Conservation (phyloP, 2,797 vertebrate species). For the Microtus californicus region DNA sequence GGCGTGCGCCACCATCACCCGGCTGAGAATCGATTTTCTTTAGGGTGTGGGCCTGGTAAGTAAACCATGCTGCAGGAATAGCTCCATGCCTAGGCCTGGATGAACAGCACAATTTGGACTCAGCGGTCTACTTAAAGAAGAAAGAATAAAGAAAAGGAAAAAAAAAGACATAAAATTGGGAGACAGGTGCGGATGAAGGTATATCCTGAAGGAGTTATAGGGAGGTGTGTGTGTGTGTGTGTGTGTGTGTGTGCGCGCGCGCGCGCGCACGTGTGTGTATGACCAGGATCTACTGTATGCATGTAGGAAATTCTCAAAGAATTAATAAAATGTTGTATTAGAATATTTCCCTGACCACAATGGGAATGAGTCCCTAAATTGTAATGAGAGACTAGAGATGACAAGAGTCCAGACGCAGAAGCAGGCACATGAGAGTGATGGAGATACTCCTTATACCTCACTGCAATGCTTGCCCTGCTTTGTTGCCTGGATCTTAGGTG, state of each 20-base stretch:
- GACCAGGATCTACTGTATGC: neutral
- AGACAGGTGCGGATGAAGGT: neutral
- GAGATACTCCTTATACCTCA: fast-evolving
- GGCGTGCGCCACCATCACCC: too few species aligned
- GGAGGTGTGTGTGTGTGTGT: neutral
- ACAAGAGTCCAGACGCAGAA: neutral
- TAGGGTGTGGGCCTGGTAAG: neutral
- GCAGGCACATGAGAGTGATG: fast-evolving
- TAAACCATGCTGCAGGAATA: neutral
- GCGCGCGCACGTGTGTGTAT: neutral
- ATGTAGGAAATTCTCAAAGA: neutral
- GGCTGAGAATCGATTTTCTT: too few species aligned
- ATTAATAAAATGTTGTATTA: neutral
- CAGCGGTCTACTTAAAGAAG: neutral
- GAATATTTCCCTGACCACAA: neutral
- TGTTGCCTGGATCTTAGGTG: neutral
- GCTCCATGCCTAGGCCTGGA: neutral
- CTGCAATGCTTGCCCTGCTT: too few species aligned
- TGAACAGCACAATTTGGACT: neutral
- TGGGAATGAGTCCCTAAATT: neutral
- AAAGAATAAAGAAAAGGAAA: too few species aligned
- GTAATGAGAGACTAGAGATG: fast-evolving
- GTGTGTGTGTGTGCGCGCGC: neutral
- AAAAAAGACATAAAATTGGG: neutral
- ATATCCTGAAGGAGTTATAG: neutral